These are phyloP conservation scores for Setophaga coronata DNA, from an alignment of 2,113 vertebrate species.

Conservation along the genomic window DNA sequence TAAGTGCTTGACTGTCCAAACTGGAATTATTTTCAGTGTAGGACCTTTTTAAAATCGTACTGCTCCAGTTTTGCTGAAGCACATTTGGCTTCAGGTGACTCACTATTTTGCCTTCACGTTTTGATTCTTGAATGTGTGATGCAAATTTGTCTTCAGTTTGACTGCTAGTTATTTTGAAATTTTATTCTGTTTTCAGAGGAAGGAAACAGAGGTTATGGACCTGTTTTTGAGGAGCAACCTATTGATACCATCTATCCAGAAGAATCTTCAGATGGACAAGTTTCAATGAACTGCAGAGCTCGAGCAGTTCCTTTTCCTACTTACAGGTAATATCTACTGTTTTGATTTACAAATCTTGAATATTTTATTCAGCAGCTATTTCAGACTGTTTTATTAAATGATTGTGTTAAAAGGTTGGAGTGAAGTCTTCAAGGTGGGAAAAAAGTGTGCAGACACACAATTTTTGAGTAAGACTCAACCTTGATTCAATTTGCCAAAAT, in stretches of 20 bases:
- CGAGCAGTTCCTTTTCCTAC: slow-evolving; percentile 86
- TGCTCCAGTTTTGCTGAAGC: neutral
- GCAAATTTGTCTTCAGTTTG: neutral
- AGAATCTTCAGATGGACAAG: slow-evolving; percentile 92
- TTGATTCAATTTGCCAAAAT: neutral
- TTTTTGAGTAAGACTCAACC: neutral
- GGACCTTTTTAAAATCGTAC: neutral
- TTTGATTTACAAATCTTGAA: neutral
- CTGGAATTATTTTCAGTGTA: neutral
- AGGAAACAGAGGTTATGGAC: slow-evolving; percentile 86
- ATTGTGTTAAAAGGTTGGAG: neutral
- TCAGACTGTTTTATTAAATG: neutral
- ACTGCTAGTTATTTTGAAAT: neutral
- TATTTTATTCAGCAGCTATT: neutral
- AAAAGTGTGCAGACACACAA: neutral
- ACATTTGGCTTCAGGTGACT: neutral
- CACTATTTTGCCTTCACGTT: neutral
- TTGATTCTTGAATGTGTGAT: neutral
- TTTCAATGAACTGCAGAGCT: slow-evolving; percentile 90
- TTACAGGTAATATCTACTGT: slow-evolving; percentile 83
- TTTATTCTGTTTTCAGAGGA: slow-evolving; percentile 75
- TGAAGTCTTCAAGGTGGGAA: neutral
- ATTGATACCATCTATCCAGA: slow-evolving; percentile 94
- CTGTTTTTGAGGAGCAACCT: slow-evolving; percentile 96
- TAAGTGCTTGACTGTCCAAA: neutral